phyloP scores from a whole-genome alignment of 2,113 vertebrate genomes.

The Potamarius usumacintae region DNA sequence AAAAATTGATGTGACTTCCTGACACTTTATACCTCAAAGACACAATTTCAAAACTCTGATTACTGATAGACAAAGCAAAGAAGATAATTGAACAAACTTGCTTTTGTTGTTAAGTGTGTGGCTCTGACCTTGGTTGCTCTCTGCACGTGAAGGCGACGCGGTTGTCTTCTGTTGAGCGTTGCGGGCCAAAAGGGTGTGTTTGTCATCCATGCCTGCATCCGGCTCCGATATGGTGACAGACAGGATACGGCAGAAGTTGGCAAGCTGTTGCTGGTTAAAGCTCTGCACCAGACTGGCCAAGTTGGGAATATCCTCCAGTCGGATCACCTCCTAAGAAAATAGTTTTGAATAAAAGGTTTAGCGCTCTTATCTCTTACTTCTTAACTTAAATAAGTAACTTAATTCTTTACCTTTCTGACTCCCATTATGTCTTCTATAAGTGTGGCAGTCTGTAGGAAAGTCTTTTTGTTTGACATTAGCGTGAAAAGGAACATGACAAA shows the following conservation, averaged over 20 bases:
- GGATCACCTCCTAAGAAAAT: slow-evolving; percentile 89
- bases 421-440: slow-evolving; percentile 88
- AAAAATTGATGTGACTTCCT: not conserved
- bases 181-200: slow-evolving; percentile 94
- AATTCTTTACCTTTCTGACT: slow-evolving; percentile 81
- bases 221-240: slow-evolving; percentile 97
- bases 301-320: slow-evolving; percentile 93
- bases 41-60: not conserved
- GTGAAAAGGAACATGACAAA: slow-evolving; percentile 88
- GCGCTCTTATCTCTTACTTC: not conserved
- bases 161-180: slow-evolving; percentile 93
- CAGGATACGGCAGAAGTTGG: slow-evolving; percentile 97
- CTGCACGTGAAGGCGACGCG: slow-evolving; percentile 86
- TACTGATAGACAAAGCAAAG: not conserved
- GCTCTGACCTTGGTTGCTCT: slow-evolving; percentile 90
- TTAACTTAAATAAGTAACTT: not conserved
- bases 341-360: not conserved
- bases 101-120: not conserved
- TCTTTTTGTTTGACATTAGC: slow-evolving; percentile 89
- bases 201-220: slow-evolving; percentile 94
- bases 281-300: slow-evolving; percentile 89
- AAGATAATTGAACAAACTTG: not conserved
- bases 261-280: slow-evolving; percentile 97
- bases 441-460: slow-evolving; percentile 85
- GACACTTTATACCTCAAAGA: not conserved